Evolutionary conservation across 2,888 invertebrate species (phyloP).

Genomic region (Diplolepis rosae): DNA sequence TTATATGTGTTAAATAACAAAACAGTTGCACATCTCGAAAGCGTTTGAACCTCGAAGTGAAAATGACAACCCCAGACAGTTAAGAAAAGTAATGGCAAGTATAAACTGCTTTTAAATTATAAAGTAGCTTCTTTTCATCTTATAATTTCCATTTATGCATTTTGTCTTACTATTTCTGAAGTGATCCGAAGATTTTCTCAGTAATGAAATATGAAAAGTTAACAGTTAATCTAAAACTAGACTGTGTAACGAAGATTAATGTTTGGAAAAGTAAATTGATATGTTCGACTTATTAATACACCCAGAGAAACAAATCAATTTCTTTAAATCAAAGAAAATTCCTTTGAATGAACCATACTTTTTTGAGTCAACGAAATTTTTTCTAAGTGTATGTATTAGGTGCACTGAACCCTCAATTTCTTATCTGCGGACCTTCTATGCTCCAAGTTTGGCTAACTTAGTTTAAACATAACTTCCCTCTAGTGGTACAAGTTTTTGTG

Average conservation of each 20-base stretch:
- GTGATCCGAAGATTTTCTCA: no score
- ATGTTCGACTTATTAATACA: neutral
- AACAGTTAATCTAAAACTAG: no score
- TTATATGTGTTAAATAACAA: constrained; percentile 6
- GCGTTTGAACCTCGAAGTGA: constrained; percentile 11
- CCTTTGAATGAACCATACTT: no score
- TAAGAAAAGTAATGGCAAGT: constrained; percentile 1
- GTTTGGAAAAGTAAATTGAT: constrained; percentile 10
- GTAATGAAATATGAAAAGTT: neutral
- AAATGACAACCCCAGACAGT: constrained; percentile 2
- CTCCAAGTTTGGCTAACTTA: constrained; percentile 20
- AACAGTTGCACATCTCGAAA: constrained; percentile 16
- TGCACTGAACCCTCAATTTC: constrained; percentile 23
- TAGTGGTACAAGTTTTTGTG: constrained; percentile 9
- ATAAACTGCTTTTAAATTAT: constrained; percentile 29
- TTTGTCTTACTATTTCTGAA: no score
- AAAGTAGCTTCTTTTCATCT: constrained; percentile 11
- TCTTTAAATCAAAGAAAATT: no score
- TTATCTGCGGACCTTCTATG: constrained; percentile 24
- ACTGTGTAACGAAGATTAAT: neutral
- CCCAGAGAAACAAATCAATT: neutral
- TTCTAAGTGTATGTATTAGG: no score
- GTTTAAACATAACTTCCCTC: constrained; percentile 28
- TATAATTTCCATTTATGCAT: constrained; percentile 14
- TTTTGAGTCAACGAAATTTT: no score